Evolutionary conservation across 2,797 vertebrate species (phyloP).

Genomic region (Sylvia borin): DNA sequence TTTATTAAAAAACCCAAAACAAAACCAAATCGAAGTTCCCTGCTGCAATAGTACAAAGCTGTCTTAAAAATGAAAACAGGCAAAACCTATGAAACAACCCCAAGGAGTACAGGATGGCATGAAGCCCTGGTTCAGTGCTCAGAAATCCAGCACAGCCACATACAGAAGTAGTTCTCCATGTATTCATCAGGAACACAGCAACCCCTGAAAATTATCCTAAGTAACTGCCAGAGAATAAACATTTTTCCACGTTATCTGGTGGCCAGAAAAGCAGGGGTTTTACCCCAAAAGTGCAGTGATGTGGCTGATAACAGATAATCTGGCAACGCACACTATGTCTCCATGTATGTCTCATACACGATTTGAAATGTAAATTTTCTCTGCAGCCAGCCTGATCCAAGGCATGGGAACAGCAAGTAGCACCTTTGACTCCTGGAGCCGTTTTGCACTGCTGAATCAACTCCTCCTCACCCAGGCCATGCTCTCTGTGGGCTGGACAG

Average conservation of each 20-base stretch:
- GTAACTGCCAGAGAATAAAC: not conserved
- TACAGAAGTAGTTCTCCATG: not conserved
- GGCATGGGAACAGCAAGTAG: not conserved
- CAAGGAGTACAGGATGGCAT: not conserved
- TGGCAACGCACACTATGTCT: not conserved
- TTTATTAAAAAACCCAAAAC: not conserved
- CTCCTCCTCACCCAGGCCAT: rapidly evolving
- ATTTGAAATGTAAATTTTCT: not conserved
- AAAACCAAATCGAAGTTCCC: not conserved
- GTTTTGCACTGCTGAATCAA: not conserved
- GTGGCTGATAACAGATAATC: not conserved
- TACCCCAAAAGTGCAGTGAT: not conserved
- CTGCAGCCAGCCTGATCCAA: not conserved
- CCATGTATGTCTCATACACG: rapidly evolving
- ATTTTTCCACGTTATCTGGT: not conserved
- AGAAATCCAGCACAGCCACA: not conserved
- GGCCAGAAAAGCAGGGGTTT: not conserved
- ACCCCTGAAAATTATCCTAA: not conserved
- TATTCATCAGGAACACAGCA: not conserved
- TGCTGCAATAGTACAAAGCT: not conserved
- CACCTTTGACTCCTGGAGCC: not conserved
- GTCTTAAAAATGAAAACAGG: not conserved
- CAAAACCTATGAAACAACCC: not conserved
- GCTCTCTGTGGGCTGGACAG: not conserved
- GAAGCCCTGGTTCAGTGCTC: not conserved